Percentiles rank a stretch among this genome's conserved stretches.
Evolutionary conservation across 1,140 invertebrate genomes (phyloP).

Genomic region (Cylas formicarius): DNA sequence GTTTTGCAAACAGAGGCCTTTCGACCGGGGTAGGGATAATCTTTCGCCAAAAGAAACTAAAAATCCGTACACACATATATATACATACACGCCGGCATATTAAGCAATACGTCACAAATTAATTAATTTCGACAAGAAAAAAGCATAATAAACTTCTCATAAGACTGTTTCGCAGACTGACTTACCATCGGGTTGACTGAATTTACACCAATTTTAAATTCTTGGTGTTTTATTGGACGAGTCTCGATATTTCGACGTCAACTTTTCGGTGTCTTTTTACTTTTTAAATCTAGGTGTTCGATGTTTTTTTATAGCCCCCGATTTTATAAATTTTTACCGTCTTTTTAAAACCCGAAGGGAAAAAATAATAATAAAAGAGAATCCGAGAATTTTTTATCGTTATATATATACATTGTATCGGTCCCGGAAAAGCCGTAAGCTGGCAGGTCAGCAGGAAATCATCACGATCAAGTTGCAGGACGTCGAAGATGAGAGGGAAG

Average conservation of each 20-base stretch:
- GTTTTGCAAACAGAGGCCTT: too few species aligned
- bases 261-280: constrained; percentile 21
- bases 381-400: constrained; percentile 4
- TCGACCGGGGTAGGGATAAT: too few species aligned
- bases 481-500: constrained; percentile 34
- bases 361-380: constrained; percentile 9
- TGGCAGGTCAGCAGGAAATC: constrained; percentile 33
- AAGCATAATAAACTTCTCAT: constrained; percentile 21
- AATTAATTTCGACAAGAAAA: constrained; percentile 8
- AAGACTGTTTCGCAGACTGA: constrained; percentile 34
- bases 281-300: constrained; percentile 24
- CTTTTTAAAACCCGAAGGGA: constrained; percentile 1
- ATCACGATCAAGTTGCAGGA: constrained; percentile 37
- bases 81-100: too few species aligned
- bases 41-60: too few species aligned
- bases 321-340: constrained; percentile 26
- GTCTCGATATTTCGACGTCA: constrained; percentile 14
- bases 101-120: constrained; percentile 11
- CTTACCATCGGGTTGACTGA: constrained; percentile 32
- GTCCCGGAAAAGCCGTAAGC: constrained; percentile 24
- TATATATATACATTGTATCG: too few species aligned
- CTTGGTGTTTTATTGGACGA: constrained; percentile 27
- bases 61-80: too few species aligned
- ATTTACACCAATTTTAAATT: constrained; percentile 32
- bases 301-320: constrained; percentile 14